Conservation (phyloP, 2,797 vertebrate genomes). For the Schizopygopsis malacanthus region DNA sequence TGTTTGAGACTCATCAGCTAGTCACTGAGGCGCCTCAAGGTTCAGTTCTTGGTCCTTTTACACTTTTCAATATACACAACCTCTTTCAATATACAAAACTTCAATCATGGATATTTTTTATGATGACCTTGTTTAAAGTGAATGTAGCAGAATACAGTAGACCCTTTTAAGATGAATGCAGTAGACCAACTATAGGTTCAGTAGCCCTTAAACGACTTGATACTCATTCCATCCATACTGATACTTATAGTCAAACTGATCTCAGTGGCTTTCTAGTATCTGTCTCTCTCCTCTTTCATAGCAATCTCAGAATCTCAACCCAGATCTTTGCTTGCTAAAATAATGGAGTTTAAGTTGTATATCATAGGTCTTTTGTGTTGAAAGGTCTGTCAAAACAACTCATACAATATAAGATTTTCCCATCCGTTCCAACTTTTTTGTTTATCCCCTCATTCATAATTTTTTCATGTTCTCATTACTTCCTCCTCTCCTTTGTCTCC, state of each 20-base stretch:
- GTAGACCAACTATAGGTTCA: constrained; percentile 9
- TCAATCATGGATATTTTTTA: not conserved
- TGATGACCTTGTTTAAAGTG: not conserved
- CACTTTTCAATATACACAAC: not conserved
- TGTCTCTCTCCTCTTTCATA: not conserved
- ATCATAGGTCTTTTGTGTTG: not conserved
- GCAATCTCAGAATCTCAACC: not conserved
- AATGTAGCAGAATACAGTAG: not conserved
- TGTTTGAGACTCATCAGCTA: not conserved
- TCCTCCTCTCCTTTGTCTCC: constrained; percentile 52
- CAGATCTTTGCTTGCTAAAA: not conserved
- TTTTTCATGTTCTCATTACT: constrained; percentile 51
- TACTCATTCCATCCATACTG: not conserved
- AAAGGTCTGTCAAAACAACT: constrained; percentile 31
- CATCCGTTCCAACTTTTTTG: constrained; percentile 51
- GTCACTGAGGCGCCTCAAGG: not conserved
- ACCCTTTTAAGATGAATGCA: not conserved
- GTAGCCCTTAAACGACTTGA: not conserved
- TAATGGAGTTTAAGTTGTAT: not conserved
- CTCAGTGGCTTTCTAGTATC: not conserved
- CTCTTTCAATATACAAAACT: not conserved
- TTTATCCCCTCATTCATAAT: constrained; percentile 57
- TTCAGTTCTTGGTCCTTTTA: not conserved
- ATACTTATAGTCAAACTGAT: not conserved
- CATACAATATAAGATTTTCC: constrained; percentile 10